These are phyloP conservation scores for Polyommatus iphigenia DNA, from an alignment of 2,888 invertebrate genomes.

Conservation along the genomic window DNA sequence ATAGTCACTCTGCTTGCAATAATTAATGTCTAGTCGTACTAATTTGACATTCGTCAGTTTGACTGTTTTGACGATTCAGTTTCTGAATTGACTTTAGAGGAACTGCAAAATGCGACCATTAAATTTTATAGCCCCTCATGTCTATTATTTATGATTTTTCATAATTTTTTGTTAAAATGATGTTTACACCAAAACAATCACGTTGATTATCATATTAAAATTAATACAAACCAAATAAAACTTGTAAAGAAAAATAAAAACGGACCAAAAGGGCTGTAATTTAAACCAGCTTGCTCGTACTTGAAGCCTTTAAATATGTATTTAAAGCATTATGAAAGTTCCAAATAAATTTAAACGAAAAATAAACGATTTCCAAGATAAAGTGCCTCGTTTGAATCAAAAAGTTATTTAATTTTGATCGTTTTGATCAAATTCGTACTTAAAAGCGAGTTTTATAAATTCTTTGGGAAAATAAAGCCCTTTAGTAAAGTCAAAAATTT, in stretches of 20 bases:
- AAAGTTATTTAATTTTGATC: constrained; percentile 8
- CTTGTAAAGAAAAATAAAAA: neutral
- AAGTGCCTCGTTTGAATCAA: neutral
- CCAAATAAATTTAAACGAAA: neutral
- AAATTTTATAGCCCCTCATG: too few species aligned
- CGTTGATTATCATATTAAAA: neutral
- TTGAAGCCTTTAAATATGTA: neutral
- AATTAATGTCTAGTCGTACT: too few species aligned
- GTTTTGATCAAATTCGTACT: constrained; percentile 4
- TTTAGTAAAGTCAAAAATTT: neutral
- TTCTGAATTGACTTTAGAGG: too few species aligned
- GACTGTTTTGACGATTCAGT: too few species aligned
- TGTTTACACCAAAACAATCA: neutral
- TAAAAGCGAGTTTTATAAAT: neutral
- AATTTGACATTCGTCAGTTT: too few species aligned
- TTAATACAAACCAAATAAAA: neutral
- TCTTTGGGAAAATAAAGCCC: neutral
- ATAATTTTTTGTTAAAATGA: too few species aligned
- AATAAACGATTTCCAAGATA: neutral
- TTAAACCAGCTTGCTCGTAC: neutral
- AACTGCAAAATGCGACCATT: too few species aligned
- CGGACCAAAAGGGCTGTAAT: neutral
- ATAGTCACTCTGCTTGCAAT: too few species aligned
- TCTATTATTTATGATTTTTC: too few species aligned
- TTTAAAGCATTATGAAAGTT: constrained; percentile 3